Base-by-base conservation (phyloP, 2,797 vertebrate species). In the Brachyrhaphis roseni region DNA sequence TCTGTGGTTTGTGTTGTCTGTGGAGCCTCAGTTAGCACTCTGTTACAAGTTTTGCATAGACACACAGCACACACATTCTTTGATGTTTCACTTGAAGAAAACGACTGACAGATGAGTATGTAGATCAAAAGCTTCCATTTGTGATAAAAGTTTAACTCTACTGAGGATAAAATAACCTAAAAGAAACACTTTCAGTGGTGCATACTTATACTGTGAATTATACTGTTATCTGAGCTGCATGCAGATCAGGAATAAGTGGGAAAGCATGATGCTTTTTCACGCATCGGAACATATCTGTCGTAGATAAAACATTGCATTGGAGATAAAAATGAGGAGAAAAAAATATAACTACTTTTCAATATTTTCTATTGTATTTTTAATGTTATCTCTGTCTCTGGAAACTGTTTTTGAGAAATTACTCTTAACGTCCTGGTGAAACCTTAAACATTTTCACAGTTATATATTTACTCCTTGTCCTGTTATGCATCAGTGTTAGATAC, bases 71-170 rank as follows among this genome's bases (percentile, higher is more conserved):
- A 72, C 47, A 34, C 62, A 41, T 82, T 46, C 82, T 89, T 89
- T 90, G 88, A 90, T 88, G 86, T 84, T 70, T 77, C 53, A 75
- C 55, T 43, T 23, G 28, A 49, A 34, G 31, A 76, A 66, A 10
- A 45, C 76, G 47, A 79, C 53, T 76, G 73, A 86, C 74, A 68
- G 80, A 84, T n/a, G 72, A 88, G 68, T 47, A 73, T 72, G 55
- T 75, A 86, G 83, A 93, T 92, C 83, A 92, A 92, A 91, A 53
- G 64, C 36, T 82, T 82, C 78, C 71, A 82, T 80, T 84, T 84
- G 82, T 51, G 88, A 85, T 89, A 64, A 90, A 89, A 78, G 31
- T 49, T 87, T 74, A 90, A 90, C 74, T 74, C 70, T 53, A 77
- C 39, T 47, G 77, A 74, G 1, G 77, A 39, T 82, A 79, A 81